These are phyloP conservation scores for Ormyrus thymus DNA, from an alignment of 2,888 invertebrate species.

Conservation along the genomic window DNA sequence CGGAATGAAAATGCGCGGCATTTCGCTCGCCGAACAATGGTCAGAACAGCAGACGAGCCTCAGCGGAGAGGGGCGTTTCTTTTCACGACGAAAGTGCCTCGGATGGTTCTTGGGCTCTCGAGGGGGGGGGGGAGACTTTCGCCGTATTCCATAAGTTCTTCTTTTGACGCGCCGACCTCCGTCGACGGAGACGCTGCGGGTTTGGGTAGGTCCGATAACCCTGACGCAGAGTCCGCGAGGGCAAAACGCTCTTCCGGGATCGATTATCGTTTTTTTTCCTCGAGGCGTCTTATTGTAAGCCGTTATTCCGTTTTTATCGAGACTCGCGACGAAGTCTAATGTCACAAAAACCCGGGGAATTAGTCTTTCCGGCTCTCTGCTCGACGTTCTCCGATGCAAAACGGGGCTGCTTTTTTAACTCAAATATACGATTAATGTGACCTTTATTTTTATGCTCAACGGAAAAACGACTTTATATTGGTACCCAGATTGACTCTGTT, in stretches of 20 bases:
- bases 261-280: slow-evolving; percentile 36
- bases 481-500: too few relatives aligned
- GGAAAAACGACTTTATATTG: too few relatives aligned
- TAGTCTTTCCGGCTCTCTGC: too few relatives aligned
- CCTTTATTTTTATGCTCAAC: too few relatives aligned
- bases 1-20: slow-evolving; percentile 6
- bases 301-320: slow-evolving; percentile 44
- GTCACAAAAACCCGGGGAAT: not conserved
- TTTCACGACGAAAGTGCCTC: slow-evolving; percentile 43
- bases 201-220: slow-evolving; percentile 39
- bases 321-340: not conserved
- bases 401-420: too few relatives aligned
- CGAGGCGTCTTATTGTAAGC: slow-evolving; percentile 37
- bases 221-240: not conserved
- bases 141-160: slow-evolving; percentile 29
- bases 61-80: slow-evolving; percentile 15
- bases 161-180: not conserved
- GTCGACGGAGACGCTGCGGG: not conserved
- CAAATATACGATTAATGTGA: too few relatives aligned
- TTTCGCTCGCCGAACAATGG: slow-evolving; percentile 8
- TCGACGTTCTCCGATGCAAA: too few relatives aligned
- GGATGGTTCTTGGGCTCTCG: slow-evolving; percentile 36
- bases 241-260: slow-evolving; percentile 8
- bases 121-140: not conserved
- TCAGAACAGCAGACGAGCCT: not conserved